A percentile compares a stretch with the other conserved stretches of the same genome.
phyloP scores from a whole-genome alignment of 2,797 vertebrate genomes.

The Darevskia mixta region DNA sequence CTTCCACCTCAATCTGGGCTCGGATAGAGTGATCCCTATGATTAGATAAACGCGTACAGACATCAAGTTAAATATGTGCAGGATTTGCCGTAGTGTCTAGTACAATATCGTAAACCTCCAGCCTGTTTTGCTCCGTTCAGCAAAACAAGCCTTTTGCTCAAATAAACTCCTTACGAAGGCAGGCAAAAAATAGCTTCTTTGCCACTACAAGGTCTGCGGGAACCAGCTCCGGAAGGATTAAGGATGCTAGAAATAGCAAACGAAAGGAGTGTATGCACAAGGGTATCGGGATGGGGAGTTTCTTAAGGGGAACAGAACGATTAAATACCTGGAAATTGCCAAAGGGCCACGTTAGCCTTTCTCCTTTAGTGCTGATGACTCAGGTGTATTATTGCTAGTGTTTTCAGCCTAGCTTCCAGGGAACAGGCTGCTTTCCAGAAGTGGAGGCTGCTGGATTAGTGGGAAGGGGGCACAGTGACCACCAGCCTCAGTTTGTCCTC shows the following conservation, averaged over 20 bases:
- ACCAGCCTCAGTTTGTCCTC: no score
- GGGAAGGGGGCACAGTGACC: no score
- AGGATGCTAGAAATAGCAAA: constrained; percentile 60
- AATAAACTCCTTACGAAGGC: constrained; percentile 64
- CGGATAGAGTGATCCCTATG: constrained; percentile 65
- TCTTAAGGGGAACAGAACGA: constrained; percentile 66
- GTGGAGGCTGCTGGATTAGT: no score
- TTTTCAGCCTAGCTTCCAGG: neutral
- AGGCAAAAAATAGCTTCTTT: constrained; percentile 53
- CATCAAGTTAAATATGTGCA: constrained; percentile 76
- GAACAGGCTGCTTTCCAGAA: neutral
- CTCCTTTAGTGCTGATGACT: neutral
- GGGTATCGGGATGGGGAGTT: constrained; percentile 48
- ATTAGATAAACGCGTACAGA: constrained; percentile 79
- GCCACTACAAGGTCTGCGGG: constrained; percentile 28
- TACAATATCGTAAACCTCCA: constrained; percentile 72
- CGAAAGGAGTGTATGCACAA: neutral
- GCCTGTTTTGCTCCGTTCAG: constrained; percentile 62
- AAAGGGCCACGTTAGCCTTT: constrained; percentile 31
- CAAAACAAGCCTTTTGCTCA: constrained; percentile 66
- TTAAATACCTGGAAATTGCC: constrained; percentile 31
- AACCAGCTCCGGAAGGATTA: constrained; percentile 59
- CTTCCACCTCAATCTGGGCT: constrained; percentile 38
- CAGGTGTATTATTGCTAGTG: constrained; percentile 7
- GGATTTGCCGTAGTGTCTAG: constrained; percentile 72